phyloP scores from a whole-genome alignment of 1,140 invertebrate species.

The Drosophila hydei region DNA sequence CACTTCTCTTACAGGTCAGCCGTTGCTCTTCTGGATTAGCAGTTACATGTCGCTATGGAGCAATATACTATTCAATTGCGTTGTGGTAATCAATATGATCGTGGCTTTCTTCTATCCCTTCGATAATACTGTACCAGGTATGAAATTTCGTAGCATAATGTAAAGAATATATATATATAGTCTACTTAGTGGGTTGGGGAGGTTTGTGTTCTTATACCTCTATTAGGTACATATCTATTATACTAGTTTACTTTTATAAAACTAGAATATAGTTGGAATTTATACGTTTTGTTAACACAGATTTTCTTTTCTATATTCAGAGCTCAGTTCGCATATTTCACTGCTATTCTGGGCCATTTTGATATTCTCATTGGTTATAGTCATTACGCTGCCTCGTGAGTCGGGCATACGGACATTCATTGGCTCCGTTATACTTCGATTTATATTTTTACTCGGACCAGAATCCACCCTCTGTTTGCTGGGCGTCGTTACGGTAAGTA shows the following conservation, averaged over 20 bases:
- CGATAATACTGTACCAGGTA: conserved; percentile 90
- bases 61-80: conserved; percentile 97
- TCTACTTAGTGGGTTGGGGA: background rate
- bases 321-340: conserved; percentile 92
- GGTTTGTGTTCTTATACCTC: no score
- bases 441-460: conserved; percentile 95
- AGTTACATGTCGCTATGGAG: conserved; percentile 99
- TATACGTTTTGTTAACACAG: background rate
- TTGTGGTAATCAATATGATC: conserved; percentile 98
- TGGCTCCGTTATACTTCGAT: conserved; percentile 91
- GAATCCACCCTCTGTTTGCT: conserved; percentile 95
- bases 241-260: no score
- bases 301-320: conserved; percentile 84
- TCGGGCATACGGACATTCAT: conserved; percentile 92
- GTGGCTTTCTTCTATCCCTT: conserved; percentile 99
- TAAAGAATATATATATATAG: background rate
- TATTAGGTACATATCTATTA: no score
- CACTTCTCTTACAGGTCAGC: conserved; percentile 89
- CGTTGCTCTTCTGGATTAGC: conserved; percentile 96
- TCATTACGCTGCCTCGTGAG: conserved; percentile 91
- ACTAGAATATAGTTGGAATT: background rate
- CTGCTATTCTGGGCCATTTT: conserved; percentile 94
- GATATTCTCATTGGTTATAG: conserved; percentile 90
- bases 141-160: conserved; percentile 52
- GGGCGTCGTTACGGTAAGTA: conserved; percentile 89